These are phyloP conservation scores for Antheraea pernyi DNA, from an alignment of 1,140 invertebrate species.

Conservation along the genomic window DNA sequence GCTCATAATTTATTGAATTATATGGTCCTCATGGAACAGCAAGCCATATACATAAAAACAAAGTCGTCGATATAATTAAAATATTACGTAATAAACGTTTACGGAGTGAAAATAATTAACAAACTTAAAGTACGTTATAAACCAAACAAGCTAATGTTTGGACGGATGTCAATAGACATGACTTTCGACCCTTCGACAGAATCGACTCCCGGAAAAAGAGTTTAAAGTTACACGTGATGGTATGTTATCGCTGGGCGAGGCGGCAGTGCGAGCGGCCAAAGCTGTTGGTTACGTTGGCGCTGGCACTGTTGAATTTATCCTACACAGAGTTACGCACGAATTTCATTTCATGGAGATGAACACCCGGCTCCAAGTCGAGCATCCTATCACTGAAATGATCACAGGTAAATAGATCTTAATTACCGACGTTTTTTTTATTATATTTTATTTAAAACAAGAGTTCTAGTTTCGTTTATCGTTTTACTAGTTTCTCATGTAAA, in stretches of 20 bases:
- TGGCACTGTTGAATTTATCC: slow-evolving; percentile 97
- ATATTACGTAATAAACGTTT: neutral
- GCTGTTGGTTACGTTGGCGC: slow-evolving; percentile 98
- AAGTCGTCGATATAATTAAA: too few relatives aligned
- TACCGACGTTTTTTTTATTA: too few relatives aligned
- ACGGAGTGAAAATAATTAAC: neutral
- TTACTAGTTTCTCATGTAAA: too few relatives aligned
- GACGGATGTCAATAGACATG: slow-evolving; percentile 67
- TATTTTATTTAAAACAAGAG: too few relatives aligned
- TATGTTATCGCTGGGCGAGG: slow-evolving; percentile 86
- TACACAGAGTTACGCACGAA: slow-evolving; percentile 88
- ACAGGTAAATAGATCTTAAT: slow-evolving; percentile 81
- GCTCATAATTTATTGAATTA: too few relatives aligned
- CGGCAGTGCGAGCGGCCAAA: slow-evolving; percentile 94
- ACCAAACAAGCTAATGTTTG: slow-evolving; percentile 45
- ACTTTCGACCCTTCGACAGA: slow-evolving; percentile 53
- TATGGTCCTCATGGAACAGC: too few relatives aligned
- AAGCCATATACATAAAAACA: too few relatives aligned
- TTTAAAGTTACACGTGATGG: slow-evolving; percentile 51
- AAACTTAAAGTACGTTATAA: slow-evolving; percentile 15
- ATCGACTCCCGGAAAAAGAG: slow-evolving; percentile 57
- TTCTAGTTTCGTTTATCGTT: too few relatives aligned
- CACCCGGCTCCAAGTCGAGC: slow-evolving; percentile 96
- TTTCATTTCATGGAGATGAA: slow-evolving; percentile 99
- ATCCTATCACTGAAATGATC: slow-evolving; percentile 99